Evolutionary conservation across 2,888 invertebrate genomes (phyloP), one percentile per base, ranked within the genome.

Genomic region (Galeruca laticollis): DNA sequence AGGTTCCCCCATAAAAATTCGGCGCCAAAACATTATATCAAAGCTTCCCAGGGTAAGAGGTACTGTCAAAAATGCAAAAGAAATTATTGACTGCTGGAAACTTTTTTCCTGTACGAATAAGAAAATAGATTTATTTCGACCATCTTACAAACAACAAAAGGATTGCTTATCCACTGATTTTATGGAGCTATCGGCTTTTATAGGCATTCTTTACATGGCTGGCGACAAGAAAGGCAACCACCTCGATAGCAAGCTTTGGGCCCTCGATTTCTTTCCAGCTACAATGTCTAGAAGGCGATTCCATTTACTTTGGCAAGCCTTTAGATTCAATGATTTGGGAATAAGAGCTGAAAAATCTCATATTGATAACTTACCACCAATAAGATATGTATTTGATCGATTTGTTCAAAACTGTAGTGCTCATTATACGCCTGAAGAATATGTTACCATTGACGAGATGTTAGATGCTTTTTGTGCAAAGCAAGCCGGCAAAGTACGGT

Each of bases 401-500:
- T n/a, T n/a, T n/a, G n/a, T n/a, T n/a, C n/a, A n/a, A n/a, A 11
- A 11, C 10, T 67, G 67, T 21, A 49, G 40, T 57, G 1, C n/a
- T 1, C 10, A 49, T 33, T 68, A 64, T 54, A 13, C 18, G 1
- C 4, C 54, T 20, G 56, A 56, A 15, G 59, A 51, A 13, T 66
- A 65, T n/a, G 56, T 20, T 10, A 60, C 51, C 13, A 9, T 66
- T 8, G 66, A 66, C 15, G 18, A 63, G 37, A 63, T 63, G 54
- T 21, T 63, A 1, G 20, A 35, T 54, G 73, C 72, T 5, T 78
- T 80, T 67, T 64, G 78, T 60, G 79, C 6, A 80, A 80, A n/a
- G n/a, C 21, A 76, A 76, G 66, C 79, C 81, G 21, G 75, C 73
- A 8, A 80, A 77, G 49, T 80, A 81, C 72, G 79, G 78, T 0